Evolutionary conservation across 1,140 invertebrate species (phyloP).

Genomic region (Wasmannia auropunctata): DNA sequence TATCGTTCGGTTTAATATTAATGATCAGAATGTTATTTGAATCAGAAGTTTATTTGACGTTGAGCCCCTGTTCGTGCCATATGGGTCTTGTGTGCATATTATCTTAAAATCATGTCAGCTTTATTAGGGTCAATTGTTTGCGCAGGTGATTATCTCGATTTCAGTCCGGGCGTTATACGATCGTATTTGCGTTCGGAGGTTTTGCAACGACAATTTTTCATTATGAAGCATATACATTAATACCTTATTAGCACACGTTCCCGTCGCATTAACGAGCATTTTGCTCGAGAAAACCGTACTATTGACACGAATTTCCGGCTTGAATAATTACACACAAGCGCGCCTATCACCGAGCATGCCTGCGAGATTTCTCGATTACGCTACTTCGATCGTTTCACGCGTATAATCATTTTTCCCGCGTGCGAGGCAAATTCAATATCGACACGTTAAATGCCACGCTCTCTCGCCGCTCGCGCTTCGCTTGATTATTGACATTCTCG

Average conservation of each 20-base stretch:
- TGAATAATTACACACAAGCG: neutral
- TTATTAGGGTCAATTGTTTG: slow-evolving; percentile 16
- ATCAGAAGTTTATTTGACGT: neutral
- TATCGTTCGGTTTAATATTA: neutral
- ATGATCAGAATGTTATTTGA: no score
- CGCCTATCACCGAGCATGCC: neutral
- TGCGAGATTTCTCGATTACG: slow-evolving; percentile 1
- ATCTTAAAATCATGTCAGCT: slow-evolving; percentile 17
- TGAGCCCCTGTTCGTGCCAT: neutral
- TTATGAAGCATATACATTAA: neutral
- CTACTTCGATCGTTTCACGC: slow-evolving; percentile 24
- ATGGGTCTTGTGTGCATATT: neutral
- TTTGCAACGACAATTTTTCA: slow-evolving; percentile 7
- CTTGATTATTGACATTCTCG: slow-evolving; percentile 23
- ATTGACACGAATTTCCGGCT: slow-evolving; percentile 30
- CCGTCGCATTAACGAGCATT: slow-evolving; percentile 20
- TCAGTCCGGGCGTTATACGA: neutral
- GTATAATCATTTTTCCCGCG: slow-evolving; percentile 16
- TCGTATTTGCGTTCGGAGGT: neutral
- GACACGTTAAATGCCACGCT: neutral
- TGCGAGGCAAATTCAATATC: neutral
- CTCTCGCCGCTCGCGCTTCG: neutral
- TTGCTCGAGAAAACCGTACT: neutral
- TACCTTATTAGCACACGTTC: neutral
- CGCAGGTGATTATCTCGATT: slow-evolving; percentile 26